A percentile compares a stretch with the other conserved stretches of the same genome.
phyloP scores from a whole-genome alignment of 2,888 invertebrate species.

The Carterocephalus palaemon region DNA sequence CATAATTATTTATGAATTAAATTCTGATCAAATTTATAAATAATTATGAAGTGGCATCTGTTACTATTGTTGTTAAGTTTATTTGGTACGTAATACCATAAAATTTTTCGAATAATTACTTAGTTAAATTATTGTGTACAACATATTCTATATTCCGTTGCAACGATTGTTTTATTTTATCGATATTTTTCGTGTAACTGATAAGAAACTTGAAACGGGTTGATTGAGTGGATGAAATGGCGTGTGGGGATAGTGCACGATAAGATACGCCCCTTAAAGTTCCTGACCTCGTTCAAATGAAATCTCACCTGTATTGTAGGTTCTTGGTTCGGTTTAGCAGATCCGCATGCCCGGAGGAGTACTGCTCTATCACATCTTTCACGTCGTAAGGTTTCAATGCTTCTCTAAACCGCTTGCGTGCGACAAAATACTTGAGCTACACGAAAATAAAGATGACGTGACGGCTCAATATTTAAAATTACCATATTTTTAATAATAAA shows the following conservation, averaged over 20 bases:
- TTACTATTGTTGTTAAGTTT: too few relatives aligned
- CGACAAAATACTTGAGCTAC: constrained; percentile 92
- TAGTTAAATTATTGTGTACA: too few relatives aligned
- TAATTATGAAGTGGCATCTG: too few relatives aligned
- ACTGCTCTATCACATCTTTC: constrained; percentile 96
- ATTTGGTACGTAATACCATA: too few relatives aligned
- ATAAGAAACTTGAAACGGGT: too few relatives aligned
- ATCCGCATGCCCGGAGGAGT: constrained; percentile 92
- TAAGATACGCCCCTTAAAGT: constrained; percentile 1
- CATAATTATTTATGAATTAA: too few relatives aligned
- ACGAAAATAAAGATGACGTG: constrained; percentile 66
- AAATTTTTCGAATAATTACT: too few relatives aligned
- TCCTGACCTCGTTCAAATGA: constrained; percentile 15
- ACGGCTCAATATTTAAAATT: constrained; percentile 14
- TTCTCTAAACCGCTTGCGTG: constrained; percentile 94
- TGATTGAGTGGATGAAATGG: constrained; percentile 44
- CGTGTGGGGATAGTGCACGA: constrained; percentile 1
- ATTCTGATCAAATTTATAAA: too few relatives aligned
- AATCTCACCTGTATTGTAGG: constrained; percentile 88
- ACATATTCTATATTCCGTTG: too few relatives aligned
- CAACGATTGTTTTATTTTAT: too few relatives aligned
- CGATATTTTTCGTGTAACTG: too few relatives aligned
- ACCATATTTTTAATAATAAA: background rate
- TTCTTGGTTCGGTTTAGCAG: constrained; percentile 92
- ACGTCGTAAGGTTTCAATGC: constrained; percentile 96